A percentile compares a stretch with the other conserved stretches of the same genome.
Evolutionary conservation across 2,888 invertebrate species (phyloP).

Genomic region (Pilophorus perplexus): DNA sequence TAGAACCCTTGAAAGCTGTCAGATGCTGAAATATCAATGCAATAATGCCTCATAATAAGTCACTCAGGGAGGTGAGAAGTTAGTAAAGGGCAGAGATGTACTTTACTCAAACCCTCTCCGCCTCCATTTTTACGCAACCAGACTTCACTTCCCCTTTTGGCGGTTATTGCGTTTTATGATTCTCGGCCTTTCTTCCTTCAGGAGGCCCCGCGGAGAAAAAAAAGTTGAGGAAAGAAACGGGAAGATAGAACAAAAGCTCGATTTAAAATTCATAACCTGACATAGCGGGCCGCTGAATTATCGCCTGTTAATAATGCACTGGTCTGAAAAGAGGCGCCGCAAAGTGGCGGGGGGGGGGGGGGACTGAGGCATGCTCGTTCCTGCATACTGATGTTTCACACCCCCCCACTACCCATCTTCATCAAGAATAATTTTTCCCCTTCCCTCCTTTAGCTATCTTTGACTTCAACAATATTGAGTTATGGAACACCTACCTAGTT

Average conservation of each 20-base stretch:
- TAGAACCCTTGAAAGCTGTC: no score
- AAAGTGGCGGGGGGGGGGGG: neutral
- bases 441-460: no score
- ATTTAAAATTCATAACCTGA: conserved; percentile 39
- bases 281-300: conserved; percentile 34
- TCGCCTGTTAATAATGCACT: conserved; percentile 38
- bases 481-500: no score
- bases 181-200: neutral
- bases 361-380: neutral
- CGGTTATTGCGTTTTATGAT: conserved; percentile 36
- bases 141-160: neutral
- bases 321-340: no score
- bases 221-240: neutral
- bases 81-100: no score
- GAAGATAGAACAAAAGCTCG: conserved; percentile 27
- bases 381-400: neutral
- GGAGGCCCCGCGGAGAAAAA: no score
- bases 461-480: no score
- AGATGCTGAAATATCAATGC: conserved; percentile 18
- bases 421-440: no score
- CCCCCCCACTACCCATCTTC: no score
- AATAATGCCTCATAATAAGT: conserved; percentile 23
- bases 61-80: conserved; percentile 1
- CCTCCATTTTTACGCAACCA: neutral
- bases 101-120: no score